Base-by-base conservation (phyloP, 2,888 invertebrate genomes). In the Hirtodrosophila cameraria region DNA sequence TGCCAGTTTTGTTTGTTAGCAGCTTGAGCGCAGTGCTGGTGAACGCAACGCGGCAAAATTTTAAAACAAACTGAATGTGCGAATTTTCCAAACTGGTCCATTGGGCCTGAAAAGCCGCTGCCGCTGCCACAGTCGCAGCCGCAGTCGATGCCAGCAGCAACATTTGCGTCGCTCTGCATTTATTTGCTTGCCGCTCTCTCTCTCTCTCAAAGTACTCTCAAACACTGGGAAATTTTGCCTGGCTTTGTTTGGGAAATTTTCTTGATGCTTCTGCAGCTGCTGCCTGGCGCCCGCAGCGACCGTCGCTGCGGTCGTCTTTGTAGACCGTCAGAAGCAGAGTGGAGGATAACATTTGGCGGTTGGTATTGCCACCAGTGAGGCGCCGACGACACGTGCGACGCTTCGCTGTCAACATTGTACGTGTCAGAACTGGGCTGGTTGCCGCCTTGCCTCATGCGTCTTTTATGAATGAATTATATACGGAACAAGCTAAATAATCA, bases 51-150 rank as follows among this genome's bases (percentile, higher is more conserved):
- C 83, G 84, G 66, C 86, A 70, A 71, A 79, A 74, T 75, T 87
- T 85, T 73, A 85, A 86, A 88, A 82, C 78, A 86, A 88, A 88
- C 89, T 88, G 82, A 88, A 67, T 72, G 75, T 82, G 83, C 67
- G 71, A 87, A 86, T 87, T 87, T 88, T 88, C 74, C 80, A 71
- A 83, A 87, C 86, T 75, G 80, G 85, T 83, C 85, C 88, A 75
- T 73, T 61, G 45, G 46, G 64, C 65, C 76, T 48, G 67, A 74
- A 80, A 73, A 66, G 61, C 75, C 61, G 65, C 68, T 48, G 78
- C 36, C 48, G 45, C 43, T 41, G 58, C 6, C 48, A 3, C 43
- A 13, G 52, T 33, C 36, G 18, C 27, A 20, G 59, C n/a, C 46
- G 30, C 35, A 9, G 69, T 48, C 46, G 41, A 39, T 58, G 62